phyloP scores from a whole-genome alignment of 2,113 vertebrate species.

The Phylloscopus trochiloides region DNA sequence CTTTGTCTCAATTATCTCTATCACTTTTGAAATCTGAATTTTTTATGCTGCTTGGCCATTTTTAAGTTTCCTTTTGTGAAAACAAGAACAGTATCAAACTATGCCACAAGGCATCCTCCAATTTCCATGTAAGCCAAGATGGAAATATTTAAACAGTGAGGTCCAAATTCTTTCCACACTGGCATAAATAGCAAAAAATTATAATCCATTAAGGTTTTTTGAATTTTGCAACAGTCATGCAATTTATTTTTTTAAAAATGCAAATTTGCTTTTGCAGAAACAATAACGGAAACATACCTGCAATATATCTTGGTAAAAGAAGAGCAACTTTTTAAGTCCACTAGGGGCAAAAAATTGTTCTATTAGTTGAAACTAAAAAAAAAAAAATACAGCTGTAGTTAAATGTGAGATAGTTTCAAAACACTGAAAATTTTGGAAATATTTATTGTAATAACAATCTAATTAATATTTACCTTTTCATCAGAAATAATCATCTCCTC shows the following conservation, averaged over 20 bases:
- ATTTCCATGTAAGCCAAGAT: not conserved
- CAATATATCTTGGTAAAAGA: constrained; percentile 78
- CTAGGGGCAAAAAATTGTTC: constrained; percentile 77
- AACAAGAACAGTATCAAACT: not conserved
- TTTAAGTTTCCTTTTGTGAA: not conserved
- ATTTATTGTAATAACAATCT: not conserved
- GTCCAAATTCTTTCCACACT: not conserved
- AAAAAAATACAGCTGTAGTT: not conserved
- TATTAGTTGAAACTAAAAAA: constrained; percentile 74
- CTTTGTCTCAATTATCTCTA: not conserved
- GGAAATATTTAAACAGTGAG: not conserved
- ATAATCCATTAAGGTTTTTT: not conserved
- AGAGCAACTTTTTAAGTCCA: constrained; percentile 79
- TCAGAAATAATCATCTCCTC: constrained; percentile 78
- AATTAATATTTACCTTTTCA: constrained; percentile 71
- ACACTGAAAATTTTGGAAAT: not conserved
- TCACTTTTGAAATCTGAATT: not conserved
- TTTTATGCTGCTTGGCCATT: not conserved
- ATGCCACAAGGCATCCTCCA: not conserved
- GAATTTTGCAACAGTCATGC: not conserved
- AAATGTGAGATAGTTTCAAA: not conserved
- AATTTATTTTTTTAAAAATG: not conserved
- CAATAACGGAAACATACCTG: constrained; percentile 54
- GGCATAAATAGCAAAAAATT: not conserved
- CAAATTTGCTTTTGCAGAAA: not conserved